phyloP scores from a whole-genome alignment of 2,797 vertebrate genomes.

The Gymnopithys bicolor region DNA sequence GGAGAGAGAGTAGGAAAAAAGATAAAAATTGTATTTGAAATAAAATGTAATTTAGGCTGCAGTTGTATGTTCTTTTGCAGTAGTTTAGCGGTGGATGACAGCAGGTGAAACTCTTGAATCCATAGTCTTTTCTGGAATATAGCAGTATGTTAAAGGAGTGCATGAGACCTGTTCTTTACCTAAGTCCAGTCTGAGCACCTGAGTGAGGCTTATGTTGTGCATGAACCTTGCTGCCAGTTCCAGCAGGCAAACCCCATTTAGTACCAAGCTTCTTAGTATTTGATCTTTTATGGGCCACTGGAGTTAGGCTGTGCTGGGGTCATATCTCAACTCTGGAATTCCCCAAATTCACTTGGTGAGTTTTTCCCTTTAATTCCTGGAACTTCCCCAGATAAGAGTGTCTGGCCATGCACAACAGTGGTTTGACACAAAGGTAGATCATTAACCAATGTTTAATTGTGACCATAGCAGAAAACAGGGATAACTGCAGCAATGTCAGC shows the following conservation, averaged over 20 bases:
- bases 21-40: background rate
- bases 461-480: background rate
- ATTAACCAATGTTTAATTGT: constrained; percentile 12
- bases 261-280: background rate
- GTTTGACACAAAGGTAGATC: constrained; percentile 8
- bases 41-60: background rate
- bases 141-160: background rate
- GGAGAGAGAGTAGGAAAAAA: background rate
- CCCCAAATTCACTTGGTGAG: background rate
- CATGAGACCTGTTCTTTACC: background rate
- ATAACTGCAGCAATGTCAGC: background rate
- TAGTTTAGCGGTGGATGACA: background rate
- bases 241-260: background rate
- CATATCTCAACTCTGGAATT: background rate
- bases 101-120: background rate
- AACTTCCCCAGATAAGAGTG: background rate
- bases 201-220: background rate
- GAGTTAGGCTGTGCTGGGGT: background rate
- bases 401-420: background rate
- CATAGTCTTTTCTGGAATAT: background rate
- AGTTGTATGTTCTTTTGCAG: background rate
- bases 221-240: background rate
- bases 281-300: background rate
- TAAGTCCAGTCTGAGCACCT: background rate
- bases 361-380: constrained; percentile 9